Percentiles rank a stretch among this genome's conserved stretches.
Evolutionary conservation across 2,113 vertebrate genomes (phyloP).

Genomic region (Albula goreensis): DNA sequence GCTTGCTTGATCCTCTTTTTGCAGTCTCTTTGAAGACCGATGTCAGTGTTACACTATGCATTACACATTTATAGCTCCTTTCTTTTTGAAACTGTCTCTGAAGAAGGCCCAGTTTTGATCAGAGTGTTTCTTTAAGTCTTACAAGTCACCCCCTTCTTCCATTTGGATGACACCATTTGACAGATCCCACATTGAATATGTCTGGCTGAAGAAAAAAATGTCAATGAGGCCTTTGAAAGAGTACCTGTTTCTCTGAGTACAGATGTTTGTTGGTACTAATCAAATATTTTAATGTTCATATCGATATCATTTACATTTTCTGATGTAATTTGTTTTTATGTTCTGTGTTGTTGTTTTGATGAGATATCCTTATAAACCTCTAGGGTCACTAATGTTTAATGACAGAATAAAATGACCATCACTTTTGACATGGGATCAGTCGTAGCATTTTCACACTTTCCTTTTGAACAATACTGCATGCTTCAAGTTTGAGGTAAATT

Average conservation of each 20-base stretch:
- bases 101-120: not conserved
- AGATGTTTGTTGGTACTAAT: too few relatives aligned
- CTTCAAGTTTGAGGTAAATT: too few relatives aligned
- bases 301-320: too few relatives aligned
- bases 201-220: not conserved
- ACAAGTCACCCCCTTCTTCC: not conserved
- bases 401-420: too few relatives aligned
- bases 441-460: too few relatives aligned
- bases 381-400: too few relatives aligned
- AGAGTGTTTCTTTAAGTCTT: not conserved
- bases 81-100: not conserved
- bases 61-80: not conserved
- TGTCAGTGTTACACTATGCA: not conserved
- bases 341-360: too few relatives aligned
- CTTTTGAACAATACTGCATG: too few relatives aligned
- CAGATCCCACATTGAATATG: not conserved
- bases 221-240: not conserved
- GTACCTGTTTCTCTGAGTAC: not conserved
- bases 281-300: too few relatives aligned
- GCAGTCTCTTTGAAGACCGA: not conserved
- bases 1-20: conserved; percentile 2
- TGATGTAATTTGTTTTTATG: too few relatives aligned
- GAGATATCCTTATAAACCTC: too few relatives aligned
- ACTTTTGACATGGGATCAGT: too few relatives aligned
- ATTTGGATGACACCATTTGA: not conserved